A percentile compares a stretch with the other conserved stretches of the same genome.
These are phyloP conservation scores for Odontamblyopus rebecca DNA, from an alignment of 2,797 vertebrate species.

Conservation along the genomic window DNA sequence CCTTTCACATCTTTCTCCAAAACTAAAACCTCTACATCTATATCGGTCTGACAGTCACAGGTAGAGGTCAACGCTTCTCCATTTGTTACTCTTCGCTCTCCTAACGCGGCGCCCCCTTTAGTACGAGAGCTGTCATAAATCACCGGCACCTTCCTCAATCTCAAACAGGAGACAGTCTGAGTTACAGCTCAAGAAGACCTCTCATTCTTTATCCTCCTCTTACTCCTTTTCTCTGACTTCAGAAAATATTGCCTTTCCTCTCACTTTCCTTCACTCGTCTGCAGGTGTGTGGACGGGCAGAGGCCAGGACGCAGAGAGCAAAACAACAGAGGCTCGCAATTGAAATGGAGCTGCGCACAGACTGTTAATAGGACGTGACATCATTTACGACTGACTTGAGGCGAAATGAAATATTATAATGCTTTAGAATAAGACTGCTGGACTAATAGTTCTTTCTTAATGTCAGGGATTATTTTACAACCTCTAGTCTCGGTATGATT, in stretches of 20 bases:
- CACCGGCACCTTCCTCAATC: conserved; percentile 32
- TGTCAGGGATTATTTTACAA: conserved; percentile 19
- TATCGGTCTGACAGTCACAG: conserved; percentile 60
- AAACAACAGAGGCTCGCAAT: conserved; percentile 49
- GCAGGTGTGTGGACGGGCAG: conserved; percentile 65
- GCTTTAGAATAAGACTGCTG: conserved; percentile 36
- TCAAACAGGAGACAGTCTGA: conserved; percentile 50
- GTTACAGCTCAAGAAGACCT: conserved; percentile 63
- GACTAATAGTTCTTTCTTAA: conserved; percentile 33
- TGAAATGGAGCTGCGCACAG: conserved; percentile 44
- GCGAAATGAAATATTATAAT: conserved; percentile 52
- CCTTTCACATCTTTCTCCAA: conserved; percentile 43
- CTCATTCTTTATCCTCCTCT: conserved; percentile 64
- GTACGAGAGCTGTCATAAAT: conserved; percentile 64
- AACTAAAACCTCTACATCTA: conserved; percentile 27
- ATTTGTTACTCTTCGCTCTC: conserved; percentile 64
- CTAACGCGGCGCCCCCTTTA: conserved; percentile 51
- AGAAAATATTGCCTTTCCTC: conserved; percentile 43
- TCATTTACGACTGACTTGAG: conserved; percentile 58
- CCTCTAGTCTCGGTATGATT: conserved; percentile 11
- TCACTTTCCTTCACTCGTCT: conserved; percentile 46
- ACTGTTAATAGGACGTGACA: conserved; percentile 69
- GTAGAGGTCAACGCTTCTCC: conserved; percentile 64
- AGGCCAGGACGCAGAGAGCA: conserved; percentile 45
- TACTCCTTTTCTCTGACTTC: conserved; percentile 20